phyloP scores from a whole-genome alignment of 2,797 vertebrate genomes.

The Macrochelys suwanniensis region DNA sequence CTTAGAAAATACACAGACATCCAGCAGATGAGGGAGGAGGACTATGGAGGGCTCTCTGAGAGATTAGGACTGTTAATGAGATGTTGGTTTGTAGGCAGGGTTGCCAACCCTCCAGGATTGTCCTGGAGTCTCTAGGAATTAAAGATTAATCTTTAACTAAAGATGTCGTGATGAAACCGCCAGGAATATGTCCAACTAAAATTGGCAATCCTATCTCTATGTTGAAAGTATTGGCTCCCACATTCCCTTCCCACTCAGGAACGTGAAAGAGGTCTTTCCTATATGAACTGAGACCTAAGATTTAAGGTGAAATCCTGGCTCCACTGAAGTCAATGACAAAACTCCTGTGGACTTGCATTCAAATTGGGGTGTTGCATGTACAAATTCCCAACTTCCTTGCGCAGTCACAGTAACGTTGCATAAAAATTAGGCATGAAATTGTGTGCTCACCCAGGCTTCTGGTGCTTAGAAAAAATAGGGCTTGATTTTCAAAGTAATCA shows the following conservation, averaged over 20 bases:
- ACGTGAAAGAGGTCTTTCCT: not conserved
- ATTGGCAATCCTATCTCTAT: not conserved
- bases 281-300: not conserved
- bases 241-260: not conserved
- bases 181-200: not conserved
- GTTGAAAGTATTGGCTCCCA: not conserved
- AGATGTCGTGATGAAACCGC: not conserved
- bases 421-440: not conserved
- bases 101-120: not conserved
- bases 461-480: not conserved
- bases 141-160: too few species aligned
- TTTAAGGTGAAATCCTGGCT: not conserved
- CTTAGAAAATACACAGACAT: not conserved
- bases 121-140: not conserved
- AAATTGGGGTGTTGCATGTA: not conserved
- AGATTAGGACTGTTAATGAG: not conserved
- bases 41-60: not conserved
- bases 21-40: not conserved
- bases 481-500: not conserved
- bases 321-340: not conserved
- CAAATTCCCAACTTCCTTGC: not conserved
- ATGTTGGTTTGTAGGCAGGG: not conserved
- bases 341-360: not conserved
- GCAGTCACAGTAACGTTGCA: not conserved
- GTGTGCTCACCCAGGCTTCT: not conserved